Evolutionary conservation across 2,888 invertebrate genomes (phyloP).

Genomic region (Megalurothrips usitatus): DNA sequence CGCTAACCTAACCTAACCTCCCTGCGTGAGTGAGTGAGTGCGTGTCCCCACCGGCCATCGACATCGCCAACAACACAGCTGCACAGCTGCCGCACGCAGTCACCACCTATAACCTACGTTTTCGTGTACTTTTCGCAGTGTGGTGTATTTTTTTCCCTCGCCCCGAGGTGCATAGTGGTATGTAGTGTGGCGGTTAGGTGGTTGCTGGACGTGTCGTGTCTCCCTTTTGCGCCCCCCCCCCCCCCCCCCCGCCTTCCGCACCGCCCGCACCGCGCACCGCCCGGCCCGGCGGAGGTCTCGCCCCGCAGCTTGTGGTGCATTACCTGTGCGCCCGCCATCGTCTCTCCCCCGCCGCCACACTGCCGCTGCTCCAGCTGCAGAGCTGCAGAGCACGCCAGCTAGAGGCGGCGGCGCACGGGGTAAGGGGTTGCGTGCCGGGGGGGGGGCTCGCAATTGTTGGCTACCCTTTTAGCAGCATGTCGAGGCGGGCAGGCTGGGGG

Average conservation of each 20-base stretch:
- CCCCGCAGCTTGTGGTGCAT: not conserved
- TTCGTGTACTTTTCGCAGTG: not conserved
- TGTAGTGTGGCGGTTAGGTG: not conserved
- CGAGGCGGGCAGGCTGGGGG: too few relatives aligned
- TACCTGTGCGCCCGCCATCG: not conserved
- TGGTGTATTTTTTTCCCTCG: not conserved
- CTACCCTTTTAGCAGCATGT: too few relatives aligned
- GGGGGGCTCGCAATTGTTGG: too few relatives aligned
- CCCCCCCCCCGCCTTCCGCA: not conserved
- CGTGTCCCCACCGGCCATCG: not conserved
- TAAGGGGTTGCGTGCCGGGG: too few relatives aligned
- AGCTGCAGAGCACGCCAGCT: too few relatives aligned
- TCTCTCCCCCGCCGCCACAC: too few relatives aligned
- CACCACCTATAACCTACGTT: not conserved
- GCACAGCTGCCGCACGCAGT: not conserved
- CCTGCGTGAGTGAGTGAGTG: not conserved
- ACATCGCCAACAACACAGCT: not conserved
- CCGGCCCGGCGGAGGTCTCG: not conserved
- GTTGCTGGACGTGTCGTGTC: too few relatives aligned
- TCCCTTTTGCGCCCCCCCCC: not conserved
- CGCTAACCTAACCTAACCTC: too few relatives aligned
- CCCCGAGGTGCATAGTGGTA: constrained; percentile 1
- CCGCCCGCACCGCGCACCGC: not conserved
- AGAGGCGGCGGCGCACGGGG: too few relatives aligned
- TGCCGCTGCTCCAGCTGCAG: too few relatives aligned